Percentiles rank a stretch among this genome's conserved stretches.
These are phyloP conservation scores for Cathartes aura DNA, from an alignment of 2,113 vertebrate species.

Conservation along the genomic window DNA sequence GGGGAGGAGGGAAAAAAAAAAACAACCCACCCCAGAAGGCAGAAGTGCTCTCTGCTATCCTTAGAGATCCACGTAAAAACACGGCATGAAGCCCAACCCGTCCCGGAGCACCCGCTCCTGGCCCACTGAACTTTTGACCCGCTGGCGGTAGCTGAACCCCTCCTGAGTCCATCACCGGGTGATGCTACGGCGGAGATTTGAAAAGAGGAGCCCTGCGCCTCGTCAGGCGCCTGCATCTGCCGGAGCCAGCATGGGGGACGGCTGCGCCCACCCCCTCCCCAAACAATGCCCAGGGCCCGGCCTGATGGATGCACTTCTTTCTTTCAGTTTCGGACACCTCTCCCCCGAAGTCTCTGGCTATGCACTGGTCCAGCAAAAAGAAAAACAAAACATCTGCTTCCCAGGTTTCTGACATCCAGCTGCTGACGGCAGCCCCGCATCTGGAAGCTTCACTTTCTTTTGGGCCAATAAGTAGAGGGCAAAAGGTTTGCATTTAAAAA, in stretches of 20 bases:
- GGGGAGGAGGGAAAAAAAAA: not conserved
- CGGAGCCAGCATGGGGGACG: slow-evolving; percentile 58
- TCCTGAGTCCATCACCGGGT: not conserved
- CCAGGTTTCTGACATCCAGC: slow-evolving; percentile 42
- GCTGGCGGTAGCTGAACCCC: slow-evolving; percentile 38
- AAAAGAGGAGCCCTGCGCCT: slow-evolving; percentile 49
- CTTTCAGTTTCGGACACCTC: not conserved
- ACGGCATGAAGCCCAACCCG: not conserved
- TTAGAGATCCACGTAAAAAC: not conserved
- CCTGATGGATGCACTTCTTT: slow-evolving; percentile 62
- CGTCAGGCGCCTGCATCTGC: slow-evolving; percentile 61
- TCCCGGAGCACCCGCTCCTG: slow-evolving; percentile 15
- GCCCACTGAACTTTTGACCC: slow-evolving; percentile 77
- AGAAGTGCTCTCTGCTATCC: not conserved
- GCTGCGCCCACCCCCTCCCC: slow-evolving; percentile 37
- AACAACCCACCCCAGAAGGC: not conserved
- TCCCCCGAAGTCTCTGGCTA: not conserved
- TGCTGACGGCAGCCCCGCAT: not conserved
- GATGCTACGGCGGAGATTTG: not conserved
- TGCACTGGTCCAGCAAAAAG: not conserved
- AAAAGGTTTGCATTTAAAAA: not conserved
- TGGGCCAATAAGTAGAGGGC: not conserved
- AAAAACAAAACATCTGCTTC: slow-evolving; percentile 45
- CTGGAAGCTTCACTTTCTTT: slow-evolving; percentile 41
- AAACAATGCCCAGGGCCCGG: slow-evolving; percentile 30